phyloP scores from a whole-genome alignment of 1,140 invertebrate genomes.

The Leguminivora glycinivorella region DNA sequence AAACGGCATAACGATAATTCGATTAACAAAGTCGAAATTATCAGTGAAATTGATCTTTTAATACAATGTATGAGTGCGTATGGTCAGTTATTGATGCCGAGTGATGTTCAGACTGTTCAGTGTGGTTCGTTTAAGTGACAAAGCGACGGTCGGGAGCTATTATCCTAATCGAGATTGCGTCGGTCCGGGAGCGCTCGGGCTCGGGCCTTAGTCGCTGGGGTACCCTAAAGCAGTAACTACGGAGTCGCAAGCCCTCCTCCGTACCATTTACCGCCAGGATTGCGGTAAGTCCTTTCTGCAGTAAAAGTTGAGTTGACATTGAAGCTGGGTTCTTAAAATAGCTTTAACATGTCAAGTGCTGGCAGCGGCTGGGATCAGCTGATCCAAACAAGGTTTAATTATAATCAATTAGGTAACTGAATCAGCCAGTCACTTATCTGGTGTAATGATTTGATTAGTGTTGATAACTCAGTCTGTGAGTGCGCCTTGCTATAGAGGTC shows the following conservation, averaged over 20 bases:
- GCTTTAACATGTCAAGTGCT: constrained; percentile 74
- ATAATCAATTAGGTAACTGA: constrained; percentile 71
- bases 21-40: constrained; percentile 62
- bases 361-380: constrained; percentile 71
- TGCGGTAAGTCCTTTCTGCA: constrained; percentile 61
- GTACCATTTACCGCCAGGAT: constrained; percentile 74
- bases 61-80: constrained; percentile 67
- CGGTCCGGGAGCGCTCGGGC: constrained; percentile 66
- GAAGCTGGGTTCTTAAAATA: constrained; percentile 77
- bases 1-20: constrained; percentile 69
- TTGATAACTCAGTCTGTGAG: constrained; percentile 11
- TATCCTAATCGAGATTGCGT: constrained; percentile 76
- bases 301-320: constrained; percentile 61
- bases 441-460: constrained; percentile 44
- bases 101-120: constrained; percentile 67
- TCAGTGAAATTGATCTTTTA: constrained; percentile 53
- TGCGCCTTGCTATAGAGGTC: not conserved
- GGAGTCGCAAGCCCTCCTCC: constrained; percentile 71
- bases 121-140: constrained; percentile 74
- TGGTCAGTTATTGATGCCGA: constrained; percentile 64
- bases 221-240: constrained; percentile 76
- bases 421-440: constrained; percentile 46
- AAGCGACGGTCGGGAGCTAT: constrained; percentile 72
- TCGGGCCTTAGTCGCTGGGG: constrained; percentile 65
- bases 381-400: constrained; percentile 70